phyloP scores from a whole-genome alignment of 2,113 vertebrate species.

The Theristicus caerulescens region DNA sequence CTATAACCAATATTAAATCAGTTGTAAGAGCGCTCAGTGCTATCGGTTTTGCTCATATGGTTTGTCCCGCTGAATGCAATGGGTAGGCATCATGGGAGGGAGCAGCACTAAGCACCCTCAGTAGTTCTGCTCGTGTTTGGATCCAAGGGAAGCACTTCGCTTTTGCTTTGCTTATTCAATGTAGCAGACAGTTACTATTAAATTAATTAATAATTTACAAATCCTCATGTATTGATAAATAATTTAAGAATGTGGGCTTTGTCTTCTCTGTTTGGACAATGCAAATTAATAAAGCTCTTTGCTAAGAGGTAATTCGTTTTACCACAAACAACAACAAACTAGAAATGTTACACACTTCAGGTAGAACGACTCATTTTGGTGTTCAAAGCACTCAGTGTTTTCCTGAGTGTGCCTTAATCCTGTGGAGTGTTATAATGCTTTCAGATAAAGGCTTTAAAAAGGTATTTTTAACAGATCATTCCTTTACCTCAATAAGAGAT shows the following conservation, averaged over 20 bases:
- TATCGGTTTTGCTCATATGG: background rate
- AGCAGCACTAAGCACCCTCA: background rate
- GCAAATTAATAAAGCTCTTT: background rate
- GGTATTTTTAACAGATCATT: background rate
- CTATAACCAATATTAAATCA: background rate
- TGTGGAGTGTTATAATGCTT: background rate
- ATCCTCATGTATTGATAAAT: background rate
- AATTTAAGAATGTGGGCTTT: background rate
- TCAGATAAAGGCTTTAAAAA: background rate
- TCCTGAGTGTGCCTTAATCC: background rate
- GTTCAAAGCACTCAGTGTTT: background rate
- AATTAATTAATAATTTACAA: slow-evolving; percentile 18
- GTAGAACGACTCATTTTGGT: background rate
- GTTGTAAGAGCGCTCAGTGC: background rate
- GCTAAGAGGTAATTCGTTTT: background rate
- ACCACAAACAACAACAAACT: background rate
- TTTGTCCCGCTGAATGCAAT: background rate
- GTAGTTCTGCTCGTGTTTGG: background rate
- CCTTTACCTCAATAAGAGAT: background rate
- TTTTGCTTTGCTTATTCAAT: background rate
- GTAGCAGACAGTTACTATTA: background rate
- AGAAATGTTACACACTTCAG: background rate
- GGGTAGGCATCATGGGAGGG: too few species aligned
- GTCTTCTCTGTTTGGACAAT: background rate
- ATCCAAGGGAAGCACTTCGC: background rate